Evolutionary conservation across 2,888 invertebrate genomes (phyloP).

Genomic region (Physocephala rufipes): DNA sequence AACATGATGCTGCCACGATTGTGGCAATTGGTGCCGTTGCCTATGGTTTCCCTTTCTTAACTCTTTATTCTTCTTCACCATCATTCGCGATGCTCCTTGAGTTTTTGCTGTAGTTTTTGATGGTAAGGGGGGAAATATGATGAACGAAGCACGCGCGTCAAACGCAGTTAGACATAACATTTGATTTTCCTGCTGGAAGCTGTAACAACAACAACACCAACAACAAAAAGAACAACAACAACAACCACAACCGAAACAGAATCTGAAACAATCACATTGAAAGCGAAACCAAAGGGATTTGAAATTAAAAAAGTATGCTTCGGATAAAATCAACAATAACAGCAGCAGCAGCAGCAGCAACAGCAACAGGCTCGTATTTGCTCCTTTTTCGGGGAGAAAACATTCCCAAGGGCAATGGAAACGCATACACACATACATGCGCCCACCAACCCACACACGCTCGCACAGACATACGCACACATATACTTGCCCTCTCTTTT

Average conservation of each 20-base stretch:
- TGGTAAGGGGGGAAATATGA: conserved; percentile 36
- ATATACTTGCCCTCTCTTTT: neutral
- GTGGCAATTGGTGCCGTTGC: conserved; percentile 26
- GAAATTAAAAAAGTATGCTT: conserved; percentile 15
- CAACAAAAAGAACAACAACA: conserved; percentile 26
- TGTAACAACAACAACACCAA: conserved; percentile 18
- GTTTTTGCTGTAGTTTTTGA: too few relatives aligned
- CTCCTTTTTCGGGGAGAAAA: neutral
- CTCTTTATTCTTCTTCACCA: too few relatives aligned
- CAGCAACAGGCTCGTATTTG: neutral
- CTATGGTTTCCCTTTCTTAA: too few relatives aligned
- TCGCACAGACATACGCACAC: conserved; percentile 4
- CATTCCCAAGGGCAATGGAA: conserved; percentile 24
- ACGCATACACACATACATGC: conserved; percentile 18
- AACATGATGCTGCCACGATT: conserved; percentile 32
- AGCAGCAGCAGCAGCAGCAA: conserved; percentile 19
- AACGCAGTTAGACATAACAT: conserved; percentile 30
- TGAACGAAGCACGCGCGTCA: conserved; percentile 37
- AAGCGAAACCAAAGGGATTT: too few relatives aligned
- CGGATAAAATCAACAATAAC: conserved; percentile 4
- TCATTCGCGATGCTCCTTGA: conserved; percentile 13
- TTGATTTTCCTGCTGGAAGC: conserved; percentile 28
- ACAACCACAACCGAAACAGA: neutral
- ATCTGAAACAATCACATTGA: too few relatives aligned
- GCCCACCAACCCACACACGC: conserved; percentile 14